Percentiles rank a stretch among this genome's conserved stretches.
These are phyloP conservation scores for Ectemnius lituratus DNA, from an alignment of 2,888 invertebrate genomes.

Conservation along the genomic window DNA sequence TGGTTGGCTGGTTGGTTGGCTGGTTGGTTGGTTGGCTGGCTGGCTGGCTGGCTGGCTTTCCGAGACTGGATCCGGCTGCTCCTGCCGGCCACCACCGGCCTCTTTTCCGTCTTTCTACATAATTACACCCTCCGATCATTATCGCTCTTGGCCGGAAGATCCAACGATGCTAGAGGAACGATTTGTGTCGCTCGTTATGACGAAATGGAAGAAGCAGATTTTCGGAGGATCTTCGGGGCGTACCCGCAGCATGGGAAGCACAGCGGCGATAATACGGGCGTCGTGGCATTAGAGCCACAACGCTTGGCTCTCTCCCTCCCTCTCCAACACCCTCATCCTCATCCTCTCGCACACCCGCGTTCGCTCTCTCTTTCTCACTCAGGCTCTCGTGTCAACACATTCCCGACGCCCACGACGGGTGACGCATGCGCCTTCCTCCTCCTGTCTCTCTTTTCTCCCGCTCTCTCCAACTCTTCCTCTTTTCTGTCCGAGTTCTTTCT, in stretches of 20 bases:
- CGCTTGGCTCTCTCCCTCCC: slow-evolving; percentile 18
- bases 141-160: slow-evolving; percentile 4
- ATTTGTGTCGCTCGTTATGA: slow-evolving; percentile 11
- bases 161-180: neutral
- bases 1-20: no score
- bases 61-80: no score
- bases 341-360: neutral
- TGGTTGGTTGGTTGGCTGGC: no score
- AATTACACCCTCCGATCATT: slow-evolving; percentile 1
- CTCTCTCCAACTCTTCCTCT: slow-evolving; percentile 5
- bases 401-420: slow-evolving; percentile 60
- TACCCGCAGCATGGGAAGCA: slow-evolving; percentile 48
- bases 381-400: slow-evolving; percentile 58
- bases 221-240: slow-evolving; percentile 23
- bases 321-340: neutral
- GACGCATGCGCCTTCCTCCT: slow-evolving; percentile 58
- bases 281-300: slow-evolving; percentile 52
- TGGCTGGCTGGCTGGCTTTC: no score
- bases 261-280: slow-evolving; percentile 55
- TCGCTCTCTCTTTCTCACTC: slow-evolving; percentile 18
- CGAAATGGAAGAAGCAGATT: slow-evolving; percentile 31
- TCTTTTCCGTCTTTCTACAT: neutral
- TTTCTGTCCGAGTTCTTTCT: slow-evolving; percentile 16
- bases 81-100: neutral
- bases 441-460: slow-evolving; percentile 42